Conservation (phyloP, 2,113 vertebrate species). For the Orcinus orca region DNA sequence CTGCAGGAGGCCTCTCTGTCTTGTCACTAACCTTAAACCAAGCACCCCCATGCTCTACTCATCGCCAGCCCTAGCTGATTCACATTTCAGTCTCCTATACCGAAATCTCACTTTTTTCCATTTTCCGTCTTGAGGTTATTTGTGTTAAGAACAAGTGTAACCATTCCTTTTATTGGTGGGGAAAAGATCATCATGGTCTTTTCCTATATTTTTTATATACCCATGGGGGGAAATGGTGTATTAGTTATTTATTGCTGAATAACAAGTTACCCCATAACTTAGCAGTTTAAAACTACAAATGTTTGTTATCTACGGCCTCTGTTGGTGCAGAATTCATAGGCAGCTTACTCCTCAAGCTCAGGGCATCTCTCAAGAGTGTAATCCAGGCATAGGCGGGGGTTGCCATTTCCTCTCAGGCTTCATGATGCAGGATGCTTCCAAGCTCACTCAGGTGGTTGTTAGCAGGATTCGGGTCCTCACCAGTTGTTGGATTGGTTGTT, state of each 20-base stretch:
- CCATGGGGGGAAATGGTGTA: neutral
- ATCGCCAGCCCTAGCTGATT: neutral
- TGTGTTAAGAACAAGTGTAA: neutral
- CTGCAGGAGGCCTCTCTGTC: neutral
- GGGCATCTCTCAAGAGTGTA: neutral
- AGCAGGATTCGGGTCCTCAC: neutral
- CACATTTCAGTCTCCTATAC: neutral
- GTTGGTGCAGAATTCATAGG: neutral
- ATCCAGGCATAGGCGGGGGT: neutral
- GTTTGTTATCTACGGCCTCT: neutral
- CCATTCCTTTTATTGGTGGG: neutral
- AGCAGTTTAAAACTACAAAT: neutral
- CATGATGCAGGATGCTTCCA: neutral
- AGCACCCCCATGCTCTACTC: neutral
- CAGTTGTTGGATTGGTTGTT: neutral
- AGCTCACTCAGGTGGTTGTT: neutral
- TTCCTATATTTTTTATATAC: neutral
- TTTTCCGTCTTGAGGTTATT: neutral
- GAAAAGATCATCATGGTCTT: neutral
- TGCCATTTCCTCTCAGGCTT: neutral
- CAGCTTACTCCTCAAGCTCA: neutral
- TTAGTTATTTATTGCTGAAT: neutral
- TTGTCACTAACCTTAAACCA: neutral
- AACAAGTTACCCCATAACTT: neutral
- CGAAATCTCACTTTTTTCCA: neutral